A percentile compares a stretch with the other conserved stretches of the same genome.
These are phyloP conservation scores for Falco berigora DNA, from an alignment of 2,797 vertebrate species.

Conservation along the genomic window DNA sequence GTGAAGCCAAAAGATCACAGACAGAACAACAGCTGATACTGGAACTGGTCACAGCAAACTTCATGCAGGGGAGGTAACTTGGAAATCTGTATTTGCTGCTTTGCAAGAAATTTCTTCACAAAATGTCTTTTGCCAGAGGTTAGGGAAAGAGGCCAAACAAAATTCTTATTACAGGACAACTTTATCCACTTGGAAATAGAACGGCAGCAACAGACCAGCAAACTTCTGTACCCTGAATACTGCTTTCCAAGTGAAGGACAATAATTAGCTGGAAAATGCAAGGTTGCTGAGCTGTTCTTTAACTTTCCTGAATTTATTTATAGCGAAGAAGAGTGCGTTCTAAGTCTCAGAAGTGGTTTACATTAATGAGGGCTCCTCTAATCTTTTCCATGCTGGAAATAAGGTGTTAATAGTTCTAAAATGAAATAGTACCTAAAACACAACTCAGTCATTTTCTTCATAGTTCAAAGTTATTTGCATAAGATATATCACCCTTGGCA, in stretches of 20 bases:
- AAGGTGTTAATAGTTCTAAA: slow-evolving; percentile 74
- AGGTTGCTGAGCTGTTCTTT: slow-evolving; percentile 64
- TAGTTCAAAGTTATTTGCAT: slow-evolving; percentile 76
- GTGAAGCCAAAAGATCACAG: neutral
- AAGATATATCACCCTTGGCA: slow-evolving; percentile 70
- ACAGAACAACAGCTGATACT: neutral
- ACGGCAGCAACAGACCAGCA: neutral
- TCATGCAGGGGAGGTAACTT: neutral
- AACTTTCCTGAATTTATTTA: slow-evolving; percentile 67
- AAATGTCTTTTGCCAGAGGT: neutral
- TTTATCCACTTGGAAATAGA: neutral
- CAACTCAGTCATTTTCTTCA: slow-evolving; percentile 72
- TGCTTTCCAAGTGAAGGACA: slow-evolving; percentile 60
- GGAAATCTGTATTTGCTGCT: slow-evolving; percentile 12
- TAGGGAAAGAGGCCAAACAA: neutral
- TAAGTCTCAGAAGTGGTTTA: slow-evolving; percentile 62
- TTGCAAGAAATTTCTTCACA: slow-evolving; percentile 49
- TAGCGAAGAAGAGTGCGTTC: slow-evolving; percentile 53
- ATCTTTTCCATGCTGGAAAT: slow-evolving; percentile 70
- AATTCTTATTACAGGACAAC: neutral
- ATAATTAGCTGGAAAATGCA: slow-evolving; percentile 56
- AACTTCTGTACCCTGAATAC: neutral
- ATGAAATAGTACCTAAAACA: slow-evolving; percentile 74
- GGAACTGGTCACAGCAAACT: neutral
- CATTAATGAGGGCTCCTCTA: slow-evolving; percentile 67